Conservation (phyloP, 2,888 invertebrate species). For the Xestia c-nigrum region DNA sequence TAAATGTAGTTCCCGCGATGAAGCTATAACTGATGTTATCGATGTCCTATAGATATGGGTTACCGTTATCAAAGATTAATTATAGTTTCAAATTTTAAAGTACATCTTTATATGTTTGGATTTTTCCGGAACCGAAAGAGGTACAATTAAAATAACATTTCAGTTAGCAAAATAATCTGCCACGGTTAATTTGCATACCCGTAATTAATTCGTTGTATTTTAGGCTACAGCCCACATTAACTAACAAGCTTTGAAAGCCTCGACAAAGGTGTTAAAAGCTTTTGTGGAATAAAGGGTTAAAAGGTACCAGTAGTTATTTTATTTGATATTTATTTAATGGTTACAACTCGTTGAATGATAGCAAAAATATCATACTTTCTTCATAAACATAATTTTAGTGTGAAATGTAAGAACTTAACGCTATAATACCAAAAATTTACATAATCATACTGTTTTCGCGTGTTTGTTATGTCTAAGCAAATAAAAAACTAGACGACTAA, state of each 20-base stretch:
- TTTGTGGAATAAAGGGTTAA: constrained; percentile 47
- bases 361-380: constrained; percentile 15
- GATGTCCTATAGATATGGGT: not conserved
- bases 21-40: not conserved
- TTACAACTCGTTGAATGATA: constrained; percentile 8
- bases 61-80: not conserved
- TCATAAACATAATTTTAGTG: constrained; percentile 8
- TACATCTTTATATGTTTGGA: not conserved
- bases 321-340: constrained; percentile 46
- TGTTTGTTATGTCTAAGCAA: constrained; percentile 24
- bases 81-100: not conserved
- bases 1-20: not conserved
- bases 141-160: not conserved
- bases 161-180: not conserved
- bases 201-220: constrained; percentile 36
- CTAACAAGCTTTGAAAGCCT: constrained; percentile 46
- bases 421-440: constrained; percentile 21
- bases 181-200: constrained; percentile 11
- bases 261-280: constrained; percentile 57
- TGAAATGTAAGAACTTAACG: constrained; percentile 11
- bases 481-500: constrained; percentile 18
- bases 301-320: constrained; percentile 29
- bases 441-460: constrained; percentile 33
- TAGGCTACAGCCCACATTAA: constrained; percentile 40
- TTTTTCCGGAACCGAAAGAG: not conserved